Evolutionary conservation across 2,113 vertebrate species (phyloP), one percentile per base, ranked within the genome.

Genomic region (Terrapene triunguis): DNA sequence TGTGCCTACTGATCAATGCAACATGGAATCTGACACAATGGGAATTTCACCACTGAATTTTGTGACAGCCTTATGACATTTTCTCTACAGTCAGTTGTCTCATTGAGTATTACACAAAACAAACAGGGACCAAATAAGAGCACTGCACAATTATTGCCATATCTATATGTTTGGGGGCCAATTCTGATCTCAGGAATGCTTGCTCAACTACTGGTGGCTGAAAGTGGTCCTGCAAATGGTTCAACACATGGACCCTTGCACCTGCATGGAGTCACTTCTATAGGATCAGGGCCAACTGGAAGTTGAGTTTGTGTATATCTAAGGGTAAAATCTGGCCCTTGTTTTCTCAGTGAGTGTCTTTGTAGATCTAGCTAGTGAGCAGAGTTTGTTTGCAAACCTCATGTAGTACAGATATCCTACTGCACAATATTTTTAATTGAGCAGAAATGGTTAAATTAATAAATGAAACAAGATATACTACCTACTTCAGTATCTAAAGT

Each of bases 81-180:
- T 24, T 35, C 21, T 87, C 80, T 89, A 82, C 53, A 84, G 27
- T 1, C 57, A 51, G 24, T 76, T 29, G 78, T 92, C 59, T 5
- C 38, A 59, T 21, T 80, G 79, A 62, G 32, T 17, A 21, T 22
- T 55, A 38, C 42, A 55, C 2, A 80, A 44, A 1, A 62, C 3
- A 78, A 44, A 1, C 17, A 2, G 12, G 65, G 3, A n/a, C 38
- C 29, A 6, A 17, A 5, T 11, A 13, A 27, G 50, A 51, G 3
- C 5, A 59, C 27, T 69, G 3, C 27, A 79, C 44, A 81, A 5
- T 51, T 92, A 0, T 42, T 74, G 81, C 42, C 12, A 44, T 8
- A 89, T 12, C 27, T 62, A 12, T 59, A 59, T 32, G 12, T 35
- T 27, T 57, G 27, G 82, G n/a, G 81, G 8, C 38, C 29, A 6